Percentiles rank a stretch among this genome's conserved stretches.
Conservation (phyloP, 2,888 invertebrate species). For the Caenorhabditis sp. region DNA sequence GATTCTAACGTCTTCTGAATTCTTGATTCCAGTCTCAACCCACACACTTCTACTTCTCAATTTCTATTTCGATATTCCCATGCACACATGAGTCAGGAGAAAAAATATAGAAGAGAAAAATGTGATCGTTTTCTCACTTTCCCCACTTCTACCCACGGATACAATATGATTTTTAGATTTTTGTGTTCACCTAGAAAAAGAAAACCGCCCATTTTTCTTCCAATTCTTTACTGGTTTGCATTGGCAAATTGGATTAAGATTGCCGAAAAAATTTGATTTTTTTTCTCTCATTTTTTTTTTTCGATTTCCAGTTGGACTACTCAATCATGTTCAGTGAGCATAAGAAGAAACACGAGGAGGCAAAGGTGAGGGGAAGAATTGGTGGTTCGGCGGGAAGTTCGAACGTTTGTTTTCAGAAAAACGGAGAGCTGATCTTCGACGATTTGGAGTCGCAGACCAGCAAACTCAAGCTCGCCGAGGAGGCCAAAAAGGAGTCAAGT, state of each 20-base stretch:
- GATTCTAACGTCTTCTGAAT: not conserved
- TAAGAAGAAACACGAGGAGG: conserved; percentile 55
- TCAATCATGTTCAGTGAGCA: conserved; percentile 47
- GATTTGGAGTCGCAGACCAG: conserved; percentile 55
- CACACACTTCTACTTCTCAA: not conserved
- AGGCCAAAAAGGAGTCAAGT: conserved; percentile 46
- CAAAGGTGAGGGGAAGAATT: conserved; percentile 19
- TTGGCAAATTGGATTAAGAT: not conserved
- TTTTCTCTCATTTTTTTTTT: conserved; percentile 9
- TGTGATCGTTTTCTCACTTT: not conserved
- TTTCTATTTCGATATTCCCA: conserved; percentile 10
- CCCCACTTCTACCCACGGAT: not conserved
- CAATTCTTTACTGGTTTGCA: not conserved
- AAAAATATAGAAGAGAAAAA: not conserved
- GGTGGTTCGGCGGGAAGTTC: too few species aligned
- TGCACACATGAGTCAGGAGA: conserved; percentile 7
- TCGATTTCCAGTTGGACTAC: not conserved
- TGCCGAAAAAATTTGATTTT: conserved; percentile 1
- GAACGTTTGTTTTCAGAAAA: conserved; percentile 15
- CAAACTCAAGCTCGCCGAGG: conserved; percentile 35
- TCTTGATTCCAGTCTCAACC: conserved; percentile 2
- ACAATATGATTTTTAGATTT: not conserved
- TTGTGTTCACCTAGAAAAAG: not conserved
- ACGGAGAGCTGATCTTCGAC: conserved; percentile 57
- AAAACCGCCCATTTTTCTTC: not conserved